Base-by-base conservation (phyloP, 2,113 vertebrate species). In the Sander vitreus region DNA sequence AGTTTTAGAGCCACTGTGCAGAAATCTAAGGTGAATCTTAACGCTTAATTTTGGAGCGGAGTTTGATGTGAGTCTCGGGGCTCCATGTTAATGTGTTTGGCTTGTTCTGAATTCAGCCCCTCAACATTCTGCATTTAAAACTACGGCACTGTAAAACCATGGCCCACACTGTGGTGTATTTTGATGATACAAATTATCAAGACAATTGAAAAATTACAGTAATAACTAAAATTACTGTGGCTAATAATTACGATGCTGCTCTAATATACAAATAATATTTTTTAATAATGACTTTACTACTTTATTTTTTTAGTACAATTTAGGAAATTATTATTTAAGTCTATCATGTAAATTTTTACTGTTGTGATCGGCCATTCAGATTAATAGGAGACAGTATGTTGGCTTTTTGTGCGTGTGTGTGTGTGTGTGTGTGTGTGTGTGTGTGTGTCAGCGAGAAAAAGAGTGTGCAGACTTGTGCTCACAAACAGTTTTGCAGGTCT, bases 41-140 rank as follows among this genome's bases (percentile, higher is more conserved):
- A 88, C 89, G 89, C 87, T 88, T 93, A 91, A 92, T 92, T 92
- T 86, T 66, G 9, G 86, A 75, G 83, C 76, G 68, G 57, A 88
- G 84, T 83, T 81, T 89, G 77, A 83, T 82, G 89, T 87, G 66
- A 68, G 76, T 91, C 86, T 89, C 84, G 25, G 77, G 82, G n/a
- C 87, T 80, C 78, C 43, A 83, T 88, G 92, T 90, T 94, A 93
- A 93, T 92, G 81, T 89, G 85, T 87, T 88, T 85, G 91, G 86
- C 91, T 92, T 93, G 82, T 89, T 76, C 91, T 93, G 91, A 88
- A 86, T 81, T 89, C 92, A 75, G 63, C 90, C 90, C 89, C 89
- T 77, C 87, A 89, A 79, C 67, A 70, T 75, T 50, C 60, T 78
- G 57, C 73, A 36, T 86, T 77, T 71, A 60, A 71, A 74, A 79